These are phyloP conservation scores for Aspidoscelis tigris DNA, from an alignment of 2,113 vertebrate species.

Conservation along the genomic window DNA sequence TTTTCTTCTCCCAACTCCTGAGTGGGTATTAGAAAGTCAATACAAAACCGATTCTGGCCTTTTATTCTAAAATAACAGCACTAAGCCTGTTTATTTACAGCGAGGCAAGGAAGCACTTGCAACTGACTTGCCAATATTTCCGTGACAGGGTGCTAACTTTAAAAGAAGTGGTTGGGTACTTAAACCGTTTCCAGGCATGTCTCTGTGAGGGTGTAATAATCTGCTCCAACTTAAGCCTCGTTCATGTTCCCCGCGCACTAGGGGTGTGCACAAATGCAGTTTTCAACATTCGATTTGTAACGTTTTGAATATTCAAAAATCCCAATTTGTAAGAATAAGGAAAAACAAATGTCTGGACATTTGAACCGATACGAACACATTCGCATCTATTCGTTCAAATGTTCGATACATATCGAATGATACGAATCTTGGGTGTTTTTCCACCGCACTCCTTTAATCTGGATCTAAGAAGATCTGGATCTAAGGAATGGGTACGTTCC, in stretches of 20 bases:
- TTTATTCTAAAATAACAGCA: constrained; percentile 73
- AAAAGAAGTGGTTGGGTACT: constrained; percentile 23
- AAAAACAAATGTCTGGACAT: no score
- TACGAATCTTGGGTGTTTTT: no score
- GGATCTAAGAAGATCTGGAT: no score
- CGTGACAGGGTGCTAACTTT: constrained; percentile 52
- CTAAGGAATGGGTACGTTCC: no score
- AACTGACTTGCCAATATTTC: constrained; percentile 71
- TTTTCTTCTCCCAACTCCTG: constrained; percentile 69
- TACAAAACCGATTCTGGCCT: constrained; percentile 67
- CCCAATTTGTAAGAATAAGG: no score
- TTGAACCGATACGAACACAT: no score
- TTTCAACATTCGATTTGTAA: no score
- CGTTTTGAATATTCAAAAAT: no score
- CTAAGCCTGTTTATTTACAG: constrained; percentile 74
- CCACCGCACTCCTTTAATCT: no score
- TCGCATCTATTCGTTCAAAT: no score
- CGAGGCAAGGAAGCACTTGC: constrained; percentile 70
- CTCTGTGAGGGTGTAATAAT: constrained; percentile 34
- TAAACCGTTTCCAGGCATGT: constrained; percentile 47
- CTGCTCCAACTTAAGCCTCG: constrained; percentile 39
- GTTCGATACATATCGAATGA: no score
- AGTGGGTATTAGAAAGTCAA: constrained; percentile 73
- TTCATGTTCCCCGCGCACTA: constrained; percentile 39
- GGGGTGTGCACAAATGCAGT: no score